Conservation (phyloP, 2,797 vertebrate genomes). For the Peromyscus eremicus region DNA sequence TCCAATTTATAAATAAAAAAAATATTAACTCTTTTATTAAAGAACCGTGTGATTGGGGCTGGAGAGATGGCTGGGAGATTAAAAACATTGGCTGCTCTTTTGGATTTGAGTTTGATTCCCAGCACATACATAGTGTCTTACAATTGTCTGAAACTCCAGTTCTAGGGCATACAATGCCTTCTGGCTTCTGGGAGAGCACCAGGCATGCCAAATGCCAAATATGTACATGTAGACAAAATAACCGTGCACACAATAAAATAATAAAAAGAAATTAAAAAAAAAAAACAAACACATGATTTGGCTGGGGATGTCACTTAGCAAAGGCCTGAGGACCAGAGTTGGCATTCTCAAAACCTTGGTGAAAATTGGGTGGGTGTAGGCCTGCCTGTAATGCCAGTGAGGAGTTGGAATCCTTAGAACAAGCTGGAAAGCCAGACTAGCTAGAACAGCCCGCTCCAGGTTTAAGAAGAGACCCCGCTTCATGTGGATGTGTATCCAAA, state of each 20-base stretch:
- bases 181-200: neutral
- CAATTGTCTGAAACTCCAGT: neutral
- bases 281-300: neutral
- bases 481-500: too few relatives aligned
- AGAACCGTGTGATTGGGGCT: neutral
- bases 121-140: neutral
- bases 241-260: neutral
- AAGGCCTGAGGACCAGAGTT: neutral
- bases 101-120: neutral
- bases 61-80: neutral
- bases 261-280: neutral
- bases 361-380: neutral
- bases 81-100: neutral
- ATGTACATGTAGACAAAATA: neutral
- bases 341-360: neutral
- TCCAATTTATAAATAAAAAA: neutral
- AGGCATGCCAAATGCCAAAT: neutral
- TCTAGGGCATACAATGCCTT: neutral
- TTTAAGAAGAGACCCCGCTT: neutral
- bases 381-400: neutral
- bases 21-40: constrained; percentile 20
- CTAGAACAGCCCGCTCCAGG: neutral
- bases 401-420: neutral
- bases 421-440: neutral
- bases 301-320: too few relatives aligned